phyloP scores from a whole-genome alignment of 2,888 invertebrate species.

The Cephus sareptanus region DNA sequence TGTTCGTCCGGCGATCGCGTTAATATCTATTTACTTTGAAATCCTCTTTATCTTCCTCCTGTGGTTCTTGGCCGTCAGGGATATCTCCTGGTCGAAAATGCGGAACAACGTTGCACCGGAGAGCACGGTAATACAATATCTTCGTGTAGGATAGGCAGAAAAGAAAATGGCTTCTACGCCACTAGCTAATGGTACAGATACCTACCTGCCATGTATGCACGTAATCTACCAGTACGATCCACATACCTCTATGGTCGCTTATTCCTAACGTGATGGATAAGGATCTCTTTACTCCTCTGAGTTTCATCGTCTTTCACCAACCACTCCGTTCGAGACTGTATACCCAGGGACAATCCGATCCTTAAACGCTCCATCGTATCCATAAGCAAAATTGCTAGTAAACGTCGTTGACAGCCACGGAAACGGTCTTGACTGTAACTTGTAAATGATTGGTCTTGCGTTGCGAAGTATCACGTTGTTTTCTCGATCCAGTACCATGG shows the following conservation, averaged over 20 bases:
- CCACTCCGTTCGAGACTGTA: not conserved
- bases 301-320: not conserved
- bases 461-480: slow-evolving; percentile 2
- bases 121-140: not conserved
- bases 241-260: not conserved
- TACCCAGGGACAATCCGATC: not conserved
- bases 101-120: not conserved
- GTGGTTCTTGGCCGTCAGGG: not conserved
- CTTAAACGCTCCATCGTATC: not conserved
- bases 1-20: not conserved
- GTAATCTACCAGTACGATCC: not conserved
- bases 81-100: not conserved
- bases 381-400: not conserved
- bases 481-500: slow-evolving; percentile 26
- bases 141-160: not conserved
- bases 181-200: not conserved
- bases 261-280: not conserved
- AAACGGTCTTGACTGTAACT: not conserved
- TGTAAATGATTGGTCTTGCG: not conserved
- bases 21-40: not conserved
- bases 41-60: not conserved
- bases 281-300: not conserved
- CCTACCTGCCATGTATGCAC: not conserved
- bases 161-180: not conserved
- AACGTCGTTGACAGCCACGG: not conserved